phyloP scores from a whole-genome alignment of 2,113 vertebrate species.

The Pluvianellus socialis region DNA sequence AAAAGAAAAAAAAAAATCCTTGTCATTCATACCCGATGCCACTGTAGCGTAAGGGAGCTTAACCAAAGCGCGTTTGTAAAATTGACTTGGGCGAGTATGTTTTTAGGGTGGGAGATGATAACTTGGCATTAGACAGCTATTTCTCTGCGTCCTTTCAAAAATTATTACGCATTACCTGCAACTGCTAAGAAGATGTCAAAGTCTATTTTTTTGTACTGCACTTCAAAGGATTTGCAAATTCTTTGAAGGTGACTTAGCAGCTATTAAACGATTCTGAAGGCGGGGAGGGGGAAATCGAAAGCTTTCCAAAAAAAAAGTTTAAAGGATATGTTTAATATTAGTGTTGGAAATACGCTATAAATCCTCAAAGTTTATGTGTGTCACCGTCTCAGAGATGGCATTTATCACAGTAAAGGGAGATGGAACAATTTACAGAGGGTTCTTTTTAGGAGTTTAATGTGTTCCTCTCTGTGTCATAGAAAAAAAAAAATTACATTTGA shows the following conservation, averaged over 20 bases:
- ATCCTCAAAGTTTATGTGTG: not conserved
- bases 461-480: not conserved
- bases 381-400: not conserved
- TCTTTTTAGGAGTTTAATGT: not conserved
- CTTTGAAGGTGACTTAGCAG: slow-evolving; percentile 58
- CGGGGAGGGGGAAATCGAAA: not conserved
- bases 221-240: slow-evolving; percentile 58
- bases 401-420: slow-evolving; percentile 11
- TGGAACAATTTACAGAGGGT: not conserved
- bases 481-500: not conserved
- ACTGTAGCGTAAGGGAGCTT: not conserved
- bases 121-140: not conserved
- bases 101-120: not conserved
- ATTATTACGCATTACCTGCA: not conserved
- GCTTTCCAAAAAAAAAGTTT: slow-evolving; percentile 20
- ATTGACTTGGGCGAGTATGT: not conserved
- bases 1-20: too few relatives aligned
- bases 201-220: not conserved
- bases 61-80: not conserved
- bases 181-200: slow-evolving; percentile 6
- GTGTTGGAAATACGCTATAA: slow-evolving; percentile 9
- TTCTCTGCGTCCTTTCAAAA: slow-evolving; percentile 17
- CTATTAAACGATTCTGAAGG: slow-evolving; percentile 37
- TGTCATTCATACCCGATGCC: not conserved
- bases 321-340: slow-evolving; percentile 59